Percentiles rank a stretch among this genome's conserved stretches.
phyloP scores from a whole-genome alignment of 2,113 vertebrate species.

The Labeo catla region DNA sequence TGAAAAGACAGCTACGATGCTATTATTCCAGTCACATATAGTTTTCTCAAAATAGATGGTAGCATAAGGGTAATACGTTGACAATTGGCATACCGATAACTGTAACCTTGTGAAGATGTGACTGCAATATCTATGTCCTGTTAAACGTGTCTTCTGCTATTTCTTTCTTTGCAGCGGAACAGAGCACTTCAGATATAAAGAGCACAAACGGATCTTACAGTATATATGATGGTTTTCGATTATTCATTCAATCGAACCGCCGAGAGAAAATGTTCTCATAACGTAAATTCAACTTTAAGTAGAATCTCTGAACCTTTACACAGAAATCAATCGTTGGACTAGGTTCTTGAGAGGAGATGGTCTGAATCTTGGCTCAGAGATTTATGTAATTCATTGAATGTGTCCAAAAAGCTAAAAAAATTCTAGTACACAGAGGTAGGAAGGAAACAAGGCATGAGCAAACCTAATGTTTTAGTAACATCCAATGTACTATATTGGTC shows the following conservation, averaged over 20 bases:
- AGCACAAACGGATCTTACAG: background rate
- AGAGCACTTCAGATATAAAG: background rate
- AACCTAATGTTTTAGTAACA: background rate
- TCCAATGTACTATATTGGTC: background rate
- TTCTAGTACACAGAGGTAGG: background rate
- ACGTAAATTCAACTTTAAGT: background rate
- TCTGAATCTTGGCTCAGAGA: background rate
- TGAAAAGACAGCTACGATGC: slow-evolving; percentile 9
- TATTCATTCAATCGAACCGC: background rate
- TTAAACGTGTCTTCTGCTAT: background rate
- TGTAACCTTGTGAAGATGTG: slow-evolving; percentile 25
- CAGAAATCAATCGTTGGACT: background rate
- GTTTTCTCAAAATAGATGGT: slow-evolving; percentile 31
- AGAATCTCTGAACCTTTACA: background rate
- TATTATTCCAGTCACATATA: background rate
- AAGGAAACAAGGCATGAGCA: background rate
- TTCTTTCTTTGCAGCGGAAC: background rate
- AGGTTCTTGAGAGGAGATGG: background rate
- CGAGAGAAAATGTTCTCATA: background rate
- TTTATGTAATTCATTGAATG: background rate
- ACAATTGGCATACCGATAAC: slow-evolving; percentile 28
- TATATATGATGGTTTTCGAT: slow-evolving; percentile 6
- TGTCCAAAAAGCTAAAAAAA: background rate
- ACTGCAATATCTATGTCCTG: background rate
- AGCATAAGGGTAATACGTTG: slow-evolving; percentile 16